Percentiles rank a stretch among this genome's conserved stretches.
Evolutionary conservation across 1,140 invertebrate species (phyloP).

Genomic region (Reticulitermes speratus): DNA sequence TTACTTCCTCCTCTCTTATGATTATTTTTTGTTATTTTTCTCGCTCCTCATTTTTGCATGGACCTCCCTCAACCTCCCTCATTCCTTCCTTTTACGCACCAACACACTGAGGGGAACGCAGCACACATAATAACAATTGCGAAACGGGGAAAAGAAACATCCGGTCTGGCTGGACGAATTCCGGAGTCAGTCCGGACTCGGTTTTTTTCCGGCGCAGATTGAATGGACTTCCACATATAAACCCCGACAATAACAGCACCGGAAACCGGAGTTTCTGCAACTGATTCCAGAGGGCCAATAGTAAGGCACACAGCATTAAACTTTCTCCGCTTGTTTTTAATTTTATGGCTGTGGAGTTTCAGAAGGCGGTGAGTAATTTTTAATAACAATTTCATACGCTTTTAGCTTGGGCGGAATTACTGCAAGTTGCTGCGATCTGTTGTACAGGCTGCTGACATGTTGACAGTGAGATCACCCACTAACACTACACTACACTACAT

Average conservation of each 20-base stretch:
- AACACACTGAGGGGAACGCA: neutral
- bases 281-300: neutral
- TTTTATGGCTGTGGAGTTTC: neutral
- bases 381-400: neutral
- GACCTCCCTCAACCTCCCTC: neutral
- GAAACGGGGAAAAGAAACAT: neutral
- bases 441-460: too few relatives aligned
- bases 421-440: neutral
- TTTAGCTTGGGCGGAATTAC: neutral
- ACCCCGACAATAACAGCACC: neutral
- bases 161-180: neutral
- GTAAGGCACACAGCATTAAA: neutral
- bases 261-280: neutral
- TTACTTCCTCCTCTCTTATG: neutral
- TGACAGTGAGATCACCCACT: too few relatives aligned
- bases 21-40: conserved; percentile 14
- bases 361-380: neutral
- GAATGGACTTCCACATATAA: neutral
- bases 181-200: neutral
- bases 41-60: conserved; percentile 18
- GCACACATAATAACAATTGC: neutral
- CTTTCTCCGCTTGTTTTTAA: neutral
- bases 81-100: neutral
- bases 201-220: neutral
- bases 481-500: too few relatives aligned